Evolutionary conservation across 2,797 vertebrate species (phyloP).

Genomic region (Acrossocheilus wenchowensis): DNA sequence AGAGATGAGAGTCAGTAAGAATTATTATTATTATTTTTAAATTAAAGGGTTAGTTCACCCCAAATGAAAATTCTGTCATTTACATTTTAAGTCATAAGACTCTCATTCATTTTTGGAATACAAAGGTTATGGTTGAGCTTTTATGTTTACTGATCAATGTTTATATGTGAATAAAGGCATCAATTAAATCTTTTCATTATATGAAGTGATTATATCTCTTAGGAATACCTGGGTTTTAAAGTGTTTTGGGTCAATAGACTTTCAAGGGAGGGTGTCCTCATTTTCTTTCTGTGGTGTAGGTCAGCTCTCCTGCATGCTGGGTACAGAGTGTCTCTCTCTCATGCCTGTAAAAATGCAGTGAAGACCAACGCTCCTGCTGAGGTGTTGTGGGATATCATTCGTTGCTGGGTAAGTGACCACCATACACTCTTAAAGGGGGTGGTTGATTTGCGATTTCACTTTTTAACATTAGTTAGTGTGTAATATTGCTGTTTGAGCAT

Average conservation of each 20-base stretch:
- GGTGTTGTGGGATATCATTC: conserved; percentile 90
- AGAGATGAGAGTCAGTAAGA: background rate
- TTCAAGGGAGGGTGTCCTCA: background rate
- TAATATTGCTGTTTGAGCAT: too few relatives aligned
- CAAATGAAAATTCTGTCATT: background rate
- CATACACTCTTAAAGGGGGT: background rate
- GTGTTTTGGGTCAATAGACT: background rate
- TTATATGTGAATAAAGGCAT: background rate
- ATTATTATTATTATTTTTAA: background rate
- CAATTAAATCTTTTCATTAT: background rate
- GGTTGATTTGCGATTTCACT: too few relatives aligned
- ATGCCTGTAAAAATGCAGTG: conserved; percentile 89
- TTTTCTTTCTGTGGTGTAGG: conserved; percentile 67
- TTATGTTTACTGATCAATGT: background rate
- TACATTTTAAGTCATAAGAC: background rate
- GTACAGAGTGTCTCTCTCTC: conserved; percentile 88
- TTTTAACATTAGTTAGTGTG: too few relatives aligned
- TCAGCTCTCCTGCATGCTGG: conserved; percentile 90
- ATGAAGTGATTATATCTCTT: background rate
- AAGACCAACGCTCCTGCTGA: conserved; percentile 86
- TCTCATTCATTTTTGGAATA: background rate
- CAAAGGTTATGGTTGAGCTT: background rate
- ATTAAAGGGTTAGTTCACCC: background rate
- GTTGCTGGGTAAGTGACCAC: conserved; percentile 85
- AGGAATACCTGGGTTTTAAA: background rate